Conservation (phyloP, 2,888 invertebrate species). For the Hypolimnas misippus region DNA sequence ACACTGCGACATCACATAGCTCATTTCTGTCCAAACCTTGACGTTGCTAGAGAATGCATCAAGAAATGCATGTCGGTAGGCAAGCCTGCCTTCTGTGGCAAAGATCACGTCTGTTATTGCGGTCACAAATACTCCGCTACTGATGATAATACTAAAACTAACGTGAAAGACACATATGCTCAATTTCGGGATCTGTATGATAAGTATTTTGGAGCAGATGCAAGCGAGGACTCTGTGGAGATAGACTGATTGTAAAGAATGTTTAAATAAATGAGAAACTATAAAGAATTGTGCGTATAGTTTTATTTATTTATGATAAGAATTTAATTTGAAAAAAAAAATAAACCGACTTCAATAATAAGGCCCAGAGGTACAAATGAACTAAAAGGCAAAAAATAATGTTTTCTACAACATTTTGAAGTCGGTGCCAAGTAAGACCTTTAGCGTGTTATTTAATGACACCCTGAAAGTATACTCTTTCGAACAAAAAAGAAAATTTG, state of each 20-base stretch:
- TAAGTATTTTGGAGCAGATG: constrained; percentile 63
- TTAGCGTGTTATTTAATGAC: too few relatives aligned
- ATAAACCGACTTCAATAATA: too few relatives aligned
- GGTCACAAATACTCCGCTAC: constrained; percentile 57
- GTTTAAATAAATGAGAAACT: neutral
- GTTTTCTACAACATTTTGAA: too few relatives aligned
- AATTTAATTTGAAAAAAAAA: too few relatives aligned
- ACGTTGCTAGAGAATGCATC: constrained; percentile 64
- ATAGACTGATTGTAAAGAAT: neutral
- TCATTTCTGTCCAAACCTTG: constrained; percentile 70
- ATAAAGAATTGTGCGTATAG: neutral
- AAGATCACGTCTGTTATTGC: constrained; percentile 73
- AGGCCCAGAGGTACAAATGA: too few relatives aligned
- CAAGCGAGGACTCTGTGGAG: neutral
- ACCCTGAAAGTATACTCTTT: too few relatives aligned
- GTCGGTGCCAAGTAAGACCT: too few relatives aligned
- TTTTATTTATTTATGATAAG: neutral
- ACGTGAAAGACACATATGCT: constrained; percentile 45
- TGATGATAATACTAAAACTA: constrained; percentile 32
- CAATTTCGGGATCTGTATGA: constrained; percentile 63
- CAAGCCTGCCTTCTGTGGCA: constrained; percentile 74
- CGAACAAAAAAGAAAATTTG: too few relatives aligned
- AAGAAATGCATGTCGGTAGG: constrained; percentile 59
- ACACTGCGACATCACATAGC: constrained; percentile 69
- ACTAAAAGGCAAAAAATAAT: too few relatives aligned